Evolutionary conservation across 2,797 vertebrate species (phyloP).

Genomic region (Linurgus olivaceus): DNA sequence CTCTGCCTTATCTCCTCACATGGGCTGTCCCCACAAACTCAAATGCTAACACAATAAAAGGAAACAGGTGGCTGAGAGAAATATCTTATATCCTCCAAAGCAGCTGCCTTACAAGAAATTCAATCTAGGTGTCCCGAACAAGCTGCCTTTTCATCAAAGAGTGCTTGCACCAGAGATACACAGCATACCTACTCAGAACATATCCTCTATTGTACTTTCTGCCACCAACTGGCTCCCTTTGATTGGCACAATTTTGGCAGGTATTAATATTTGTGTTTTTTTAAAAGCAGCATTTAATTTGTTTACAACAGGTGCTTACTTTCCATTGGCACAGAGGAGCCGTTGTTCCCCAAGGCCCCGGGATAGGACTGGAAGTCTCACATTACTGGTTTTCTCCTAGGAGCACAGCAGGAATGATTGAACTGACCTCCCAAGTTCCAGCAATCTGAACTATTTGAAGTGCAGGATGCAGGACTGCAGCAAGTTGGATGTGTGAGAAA

Average conservation of each 20-base stretch:
- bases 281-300: conserved; percentile 68
- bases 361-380: conserved; percentile 36
- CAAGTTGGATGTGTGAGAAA: conserved; percentile 17
- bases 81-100: conserved; percentile 70
- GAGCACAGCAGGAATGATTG: conserved; percentile 30
- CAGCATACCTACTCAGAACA: conserved; percentile 56
- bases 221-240: conserved; percentile 68
- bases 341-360: conserved; percentile 42
- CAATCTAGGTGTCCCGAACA: conserved; percentile 80
- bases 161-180: conserved; percentile 45
- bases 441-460: conserved; percentile 25
- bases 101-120: conserved; percentile 85
- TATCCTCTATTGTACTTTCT: conserved; percentile 66
- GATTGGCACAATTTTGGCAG: conserved; percentile 74
- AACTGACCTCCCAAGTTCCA: conserved; percentile 54
- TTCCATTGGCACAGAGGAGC: conserved; percentile 65
- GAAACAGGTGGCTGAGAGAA: conserved; percentile 77
- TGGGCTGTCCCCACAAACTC: conserved; percentile 49
- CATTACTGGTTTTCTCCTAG: conserved; percentile 49
- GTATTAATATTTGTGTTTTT: conserved; percentile 72
- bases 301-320: conserved; percentile 74
- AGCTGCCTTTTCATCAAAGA: conserved; percentile 76
- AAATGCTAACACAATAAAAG: conserved; percentile 65
- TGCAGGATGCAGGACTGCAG: background rate
- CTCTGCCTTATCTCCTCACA: conserved; percentile 57